A percentile compares a stretch with the other conserved stretches of the same genome.
Conservation (phyloP, 2,113 vertebrate species). For the Symphodus melops region DNA sequence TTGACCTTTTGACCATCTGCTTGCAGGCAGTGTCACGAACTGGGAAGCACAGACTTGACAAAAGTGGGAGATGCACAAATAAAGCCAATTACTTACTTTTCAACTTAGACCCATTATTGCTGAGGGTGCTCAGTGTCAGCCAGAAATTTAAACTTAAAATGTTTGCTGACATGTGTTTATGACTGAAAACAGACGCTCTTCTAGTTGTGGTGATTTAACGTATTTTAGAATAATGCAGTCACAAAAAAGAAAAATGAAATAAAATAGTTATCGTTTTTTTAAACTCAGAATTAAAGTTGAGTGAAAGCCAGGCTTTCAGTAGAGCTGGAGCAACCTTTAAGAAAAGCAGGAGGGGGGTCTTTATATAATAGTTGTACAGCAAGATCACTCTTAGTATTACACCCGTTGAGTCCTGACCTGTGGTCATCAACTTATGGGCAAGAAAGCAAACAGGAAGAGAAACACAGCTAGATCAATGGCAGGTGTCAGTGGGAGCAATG, state of each 20-base stretch:
- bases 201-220: no score
- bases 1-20: constrained; percentile 3
- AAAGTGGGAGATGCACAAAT: background rate
- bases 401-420: background rate
- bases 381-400: constrained; percentile 5
- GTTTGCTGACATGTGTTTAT: no score
- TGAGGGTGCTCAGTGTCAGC: no score
- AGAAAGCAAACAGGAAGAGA: constrained; percentile 34
- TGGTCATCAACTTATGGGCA: constrained; percentile 1
- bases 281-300: no score
- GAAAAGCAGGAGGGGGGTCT: background rate
- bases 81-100: background rate
- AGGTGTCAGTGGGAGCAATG: constrained; percentile 22
- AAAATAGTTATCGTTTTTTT: no score
- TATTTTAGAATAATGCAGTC: no score
- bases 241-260: no score
- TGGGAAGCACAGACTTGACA: background rate
- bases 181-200: no score
- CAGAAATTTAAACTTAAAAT: no score
- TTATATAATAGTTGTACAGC: constrained; percentile 13
- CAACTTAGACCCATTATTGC: no score
- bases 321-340: no score
- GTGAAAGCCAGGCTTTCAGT: no score
- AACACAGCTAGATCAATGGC: constrained; percentile 14
- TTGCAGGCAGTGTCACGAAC: background rate